A percentile compares a stretch with the other conserved stretches of the same genome.
Evolutionary conservation across 2,888 invertebrate species (phyloP).

Genomic region (Tenodera sinensis): DNA sequence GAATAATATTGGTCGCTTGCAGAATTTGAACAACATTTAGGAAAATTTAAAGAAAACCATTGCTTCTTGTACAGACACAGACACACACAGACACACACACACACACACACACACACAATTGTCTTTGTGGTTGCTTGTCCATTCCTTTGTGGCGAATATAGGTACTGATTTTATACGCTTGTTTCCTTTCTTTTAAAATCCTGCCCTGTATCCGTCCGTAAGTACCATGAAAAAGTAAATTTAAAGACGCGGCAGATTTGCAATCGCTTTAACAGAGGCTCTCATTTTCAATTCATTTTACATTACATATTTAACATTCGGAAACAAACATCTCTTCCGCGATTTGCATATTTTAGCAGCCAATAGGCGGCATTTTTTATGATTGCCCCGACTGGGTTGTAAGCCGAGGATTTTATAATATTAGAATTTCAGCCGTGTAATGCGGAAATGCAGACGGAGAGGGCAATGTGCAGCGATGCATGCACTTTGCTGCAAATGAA

Average conservation of each 20-base stretch:
- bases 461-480: background rate
- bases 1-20: too few relatives aligned
- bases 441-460: background rate
- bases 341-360: background rate
- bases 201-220: too few relatives aligned
- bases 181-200: too few relatives aligned
- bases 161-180: too few relatives aligned
- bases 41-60: too few relatives aligned
- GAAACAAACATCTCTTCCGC: background rate
- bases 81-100: too few relatives aligned
- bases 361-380: background rate
- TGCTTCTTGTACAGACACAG: too few relatives aligned
- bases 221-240: too few relatives aligned
- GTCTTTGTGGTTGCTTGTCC: too few relatives aligned
- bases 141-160: too few relatives aligned
- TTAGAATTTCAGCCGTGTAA: background rate
- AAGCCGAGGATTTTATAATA: background rate
- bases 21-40: too few relatives aligned
- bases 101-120: too few relatives aligned
- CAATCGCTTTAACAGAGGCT: background rate
- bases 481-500: background rate
- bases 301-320: background rate
- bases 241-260: background rate
- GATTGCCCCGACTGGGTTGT: background rate
- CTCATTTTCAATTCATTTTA: background rate